These are phyloP conservation scores for Atractosteus spatula DNA, from an alignment of 2,113 vertebrate genomes.

Conservation along the genomic window DNA sequence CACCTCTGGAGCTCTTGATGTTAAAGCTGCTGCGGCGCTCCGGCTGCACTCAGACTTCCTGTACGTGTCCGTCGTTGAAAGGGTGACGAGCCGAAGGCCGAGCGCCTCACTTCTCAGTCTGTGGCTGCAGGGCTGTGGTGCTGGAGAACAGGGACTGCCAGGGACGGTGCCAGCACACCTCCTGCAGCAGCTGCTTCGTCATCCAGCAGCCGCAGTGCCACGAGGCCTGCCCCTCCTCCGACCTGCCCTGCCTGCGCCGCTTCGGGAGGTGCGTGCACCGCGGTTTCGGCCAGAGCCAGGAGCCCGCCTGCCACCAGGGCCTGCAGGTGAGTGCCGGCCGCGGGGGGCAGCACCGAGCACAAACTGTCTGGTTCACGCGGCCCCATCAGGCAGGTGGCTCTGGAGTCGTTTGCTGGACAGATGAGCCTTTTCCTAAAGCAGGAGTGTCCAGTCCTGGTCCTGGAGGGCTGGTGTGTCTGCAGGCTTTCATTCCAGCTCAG, in stretches of 20 bases:
- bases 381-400: no score
- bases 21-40: no score
- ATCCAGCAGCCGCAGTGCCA: constrained; percentile 48
- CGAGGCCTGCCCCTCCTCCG: constrained; percentile 43
- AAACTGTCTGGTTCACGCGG: no score
- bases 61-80: no score
- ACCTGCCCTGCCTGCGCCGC: constrained; percentile 48
- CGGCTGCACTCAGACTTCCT: no score
- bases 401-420: no score
- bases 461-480: no score
- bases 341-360: neutral
- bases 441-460: no score
- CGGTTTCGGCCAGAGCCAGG: constrained; percentile 38
- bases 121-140: constrained; percentile 41
- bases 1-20: no score
- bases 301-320: constrained; percentile 42
- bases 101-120: neutral
- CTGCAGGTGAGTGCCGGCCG: constrained; percentile 43
- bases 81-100: no score
- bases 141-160: constrained; percentile 46
- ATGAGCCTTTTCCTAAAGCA: no score
- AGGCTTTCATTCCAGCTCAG: no score
- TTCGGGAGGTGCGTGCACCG: constrained; percentile 57
- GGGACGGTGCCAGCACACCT: constrained; percentile 62
- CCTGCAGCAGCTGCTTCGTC: constrained; percentile 59